Evolutionary conservation across 1,140 invertebrate genomes (phyloP).

Genomic region (Hyles euphorbiae): DNA sequence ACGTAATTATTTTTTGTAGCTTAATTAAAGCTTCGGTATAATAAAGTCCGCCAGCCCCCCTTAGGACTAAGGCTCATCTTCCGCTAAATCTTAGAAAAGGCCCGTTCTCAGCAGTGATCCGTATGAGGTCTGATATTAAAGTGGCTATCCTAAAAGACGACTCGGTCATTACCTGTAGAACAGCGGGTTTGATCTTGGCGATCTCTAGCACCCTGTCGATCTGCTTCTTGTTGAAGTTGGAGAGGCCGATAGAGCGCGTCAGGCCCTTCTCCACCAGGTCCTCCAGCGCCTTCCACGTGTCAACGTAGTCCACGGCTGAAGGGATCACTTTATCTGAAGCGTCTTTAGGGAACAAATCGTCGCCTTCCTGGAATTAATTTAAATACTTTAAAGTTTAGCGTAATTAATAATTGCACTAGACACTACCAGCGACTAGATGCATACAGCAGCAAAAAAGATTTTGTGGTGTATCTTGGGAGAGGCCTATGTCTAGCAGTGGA

Average conservation of each 20-base stretch:
- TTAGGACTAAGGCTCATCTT: too few species aligned
- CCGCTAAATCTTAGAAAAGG: not conserved
- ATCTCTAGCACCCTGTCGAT: constrained; percentile 82
- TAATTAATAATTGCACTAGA: too few species aligned
- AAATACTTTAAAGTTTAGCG: not conserved
- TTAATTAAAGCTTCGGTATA: too few species aligned
- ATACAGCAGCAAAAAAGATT: too few species aligned
- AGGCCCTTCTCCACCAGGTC: constrained; percentile 83
- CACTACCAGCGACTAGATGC: too few species aligned
- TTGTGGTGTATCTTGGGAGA: too few species aligned
- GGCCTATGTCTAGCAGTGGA: too few species aligned
- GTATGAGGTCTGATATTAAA: too few species aligned
- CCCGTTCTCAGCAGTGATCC: not conserved
- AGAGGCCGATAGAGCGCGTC: constrained; percentile 84
- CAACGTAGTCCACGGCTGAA: constrained; percentile 84
- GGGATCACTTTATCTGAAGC: constrained; percentile 71
- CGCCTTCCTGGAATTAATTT: constrained; percentile 69
- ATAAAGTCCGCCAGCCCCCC: too few species aligned
- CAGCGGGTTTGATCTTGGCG: constrained; percentile 84
- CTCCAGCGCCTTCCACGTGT: constrained; percentile 95
- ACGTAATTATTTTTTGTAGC: too few species aligned
- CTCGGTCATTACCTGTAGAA: constrained; percentile 80
- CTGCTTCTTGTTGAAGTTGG: constrained; percentile 93
- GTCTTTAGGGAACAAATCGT: constrained; percentile 78
- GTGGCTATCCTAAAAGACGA: too few species aligned